phyloP scores from a whole-genome alignment of 2,797 vertebrate species.

The Macropus fuliginosus region DNA sequence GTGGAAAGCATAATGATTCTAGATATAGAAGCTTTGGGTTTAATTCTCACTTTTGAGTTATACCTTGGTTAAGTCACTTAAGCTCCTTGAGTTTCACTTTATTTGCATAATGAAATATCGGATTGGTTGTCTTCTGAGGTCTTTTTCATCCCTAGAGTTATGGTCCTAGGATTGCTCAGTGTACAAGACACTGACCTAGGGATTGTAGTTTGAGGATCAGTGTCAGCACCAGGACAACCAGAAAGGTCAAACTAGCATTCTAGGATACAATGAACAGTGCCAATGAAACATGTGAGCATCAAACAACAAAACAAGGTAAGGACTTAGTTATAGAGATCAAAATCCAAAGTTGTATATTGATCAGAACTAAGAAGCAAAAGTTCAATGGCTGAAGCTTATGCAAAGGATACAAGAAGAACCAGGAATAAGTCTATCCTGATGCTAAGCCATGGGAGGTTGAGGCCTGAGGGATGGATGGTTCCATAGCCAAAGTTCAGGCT shows the following conservation, averaged over 20 bases:
- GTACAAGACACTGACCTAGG: neutral
- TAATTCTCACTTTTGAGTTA: neutral
- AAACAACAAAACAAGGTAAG: neutral
- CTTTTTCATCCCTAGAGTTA: neutral
- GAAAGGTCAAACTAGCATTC: neutral
- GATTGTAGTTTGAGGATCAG: neutral
- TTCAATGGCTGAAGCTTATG: neutral
- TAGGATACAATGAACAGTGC: neutral
- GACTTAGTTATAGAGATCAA: neutral
- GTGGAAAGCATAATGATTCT: neutral
- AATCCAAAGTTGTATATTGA: neutral
- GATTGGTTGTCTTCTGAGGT: neutral
- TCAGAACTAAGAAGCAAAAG: neutral
- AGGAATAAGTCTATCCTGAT: neutral
- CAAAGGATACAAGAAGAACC: neutral
- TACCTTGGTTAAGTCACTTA: neutral
- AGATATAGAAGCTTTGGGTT: neutral
- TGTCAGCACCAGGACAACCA: neutral
- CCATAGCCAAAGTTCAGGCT: neutral
- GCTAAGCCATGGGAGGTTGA: neutral
- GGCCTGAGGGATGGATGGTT: neutral
- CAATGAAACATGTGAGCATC: neutral
- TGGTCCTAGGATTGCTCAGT: neutral
- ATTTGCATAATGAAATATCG: neutral
- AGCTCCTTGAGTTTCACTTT: neutral